A percentile compares a stretch with the other conserved stretches of the same genome.
phyloP scores from a whole-genome alignment of 2,888 invertebrate genomes.

The Latrodectus elegans region DNA sequence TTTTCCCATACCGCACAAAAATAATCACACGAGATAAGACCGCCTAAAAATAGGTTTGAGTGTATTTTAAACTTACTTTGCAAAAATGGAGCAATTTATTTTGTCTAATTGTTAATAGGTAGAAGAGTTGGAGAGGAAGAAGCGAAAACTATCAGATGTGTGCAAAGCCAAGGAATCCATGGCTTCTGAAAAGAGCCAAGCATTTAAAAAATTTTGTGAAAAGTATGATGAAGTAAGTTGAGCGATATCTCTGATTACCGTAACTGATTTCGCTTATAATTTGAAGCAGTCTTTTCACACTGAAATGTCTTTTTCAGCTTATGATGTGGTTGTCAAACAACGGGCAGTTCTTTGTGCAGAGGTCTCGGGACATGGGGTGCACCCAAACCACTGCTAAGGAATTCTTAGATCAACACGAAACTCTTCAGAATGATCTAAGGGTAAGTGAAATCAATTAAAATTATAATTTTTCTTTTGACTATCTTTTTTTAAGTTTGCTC shows the following conservation, averaged over 20 bases:
- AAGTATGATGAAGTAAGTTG: slow-evolving; percentile 80
- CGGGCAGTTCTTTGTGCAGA: slow-evolving; percentile 83
- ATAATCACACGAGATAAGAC: not conserved
- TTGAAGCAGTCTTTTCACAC: not conserved
- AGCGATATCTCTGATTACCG: not conserved
- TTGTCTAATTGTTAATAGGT: slow-evolving; percentile 75
- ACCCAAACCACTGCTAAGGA: slow-evolving; percentile 81
- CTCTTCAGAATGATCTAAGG: slow-evolving; percentile 83
- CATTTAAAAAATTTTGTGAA: slow-evolving; percentile 82
- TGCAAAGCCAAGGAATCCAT: slow-evolving; percentile 83
- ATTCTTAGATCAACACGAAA: slow-evolving; percentile 84
- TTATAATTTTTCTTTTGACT: too few relatives aligned
- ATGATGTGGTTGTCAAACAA: slow-evolving; percentile 85
- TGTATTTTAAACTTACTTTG: not conserved
- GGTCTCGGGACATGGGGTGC: slow-evolving; percentile 85
- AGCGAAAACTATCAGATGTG: slow-evolving; percentile 80
- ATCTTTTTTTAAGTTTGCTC: too few relatives aligned
- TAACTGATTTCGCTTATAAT: not conserved
- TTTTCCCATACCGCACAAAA: too few relatives aligned
- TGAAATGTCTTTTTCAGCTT: slow-evolving; percentile 74
- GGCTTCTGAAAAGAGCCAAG: slow-evolving; percentile 82
- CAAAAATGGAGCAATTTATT: not conserved
- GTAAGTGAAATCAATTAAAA: slow-evolving; percentile 75
- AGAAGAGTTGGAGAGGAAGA: slow-evolving; percentile 84
- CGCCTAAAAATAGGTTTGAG: not conserved